Base-by-base conservation (phyloP, 2,113 vertebrate species). In the Agelaius phoeniceus region DNA sequence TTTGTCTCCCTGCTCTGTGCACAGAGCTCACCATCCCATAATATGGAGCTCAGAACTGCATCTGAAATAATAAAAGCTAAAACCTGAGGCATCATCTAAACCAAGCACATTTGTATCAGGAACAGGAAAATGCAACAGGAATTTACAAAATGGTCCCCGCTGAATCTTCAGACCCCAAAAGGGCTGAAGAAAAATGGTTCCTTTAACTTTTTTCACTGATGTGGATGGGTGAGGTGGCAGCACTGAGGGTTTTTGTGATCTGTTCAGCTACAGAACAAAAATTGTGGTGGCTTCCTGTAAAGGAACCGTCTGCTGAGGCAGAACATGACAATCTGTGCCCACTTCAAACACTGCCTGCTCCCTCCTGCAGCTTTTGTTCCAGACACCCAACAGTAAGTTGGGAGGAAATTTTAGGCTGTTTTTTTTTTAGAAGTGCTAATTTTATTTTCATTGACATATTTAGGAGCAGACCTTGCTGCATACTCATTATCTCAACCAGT, bases 271-370 rank as follows among this genome's bases (percentile, higher is more conserved):
- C 59, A 83, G 63, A 93, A 91, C 59, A 80, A 90, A 87, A 83
- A 39, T 71, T 61, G 66, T 75, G 80, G 48, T 23, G 48, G 75
- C 20, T 96, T 97, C 95, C 92, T 96, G 81, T 89, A 66, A 94
- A 87, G 66, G 37, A 95, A 23, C 75, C 0, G 0, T 55, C 59
- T 58, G 59, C 72, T 86, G 75, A 93, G 67, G 39, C 63, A 96
- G 94, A 93, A 85, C 57, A 9, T 3, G 30, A 91, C 7, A 3
- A 43, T 35, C 35, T 4, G 2, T 63, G 74, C 84, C 90, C 63
- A 71, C 82, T 89, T 93, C 89, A 96, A 96, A 89, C 5, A 3
- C 39, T 9, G 11, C 0, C 0, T 0, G 0, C 46, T 80, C 49
- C 1, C n/a, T 87, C 59, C 67, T 83, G 72, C 59, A 76, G 72